phyloP scores from a whole-genome alignment of 1,140 invertebrate species.

The Globodera ellingtonae region DNA sequence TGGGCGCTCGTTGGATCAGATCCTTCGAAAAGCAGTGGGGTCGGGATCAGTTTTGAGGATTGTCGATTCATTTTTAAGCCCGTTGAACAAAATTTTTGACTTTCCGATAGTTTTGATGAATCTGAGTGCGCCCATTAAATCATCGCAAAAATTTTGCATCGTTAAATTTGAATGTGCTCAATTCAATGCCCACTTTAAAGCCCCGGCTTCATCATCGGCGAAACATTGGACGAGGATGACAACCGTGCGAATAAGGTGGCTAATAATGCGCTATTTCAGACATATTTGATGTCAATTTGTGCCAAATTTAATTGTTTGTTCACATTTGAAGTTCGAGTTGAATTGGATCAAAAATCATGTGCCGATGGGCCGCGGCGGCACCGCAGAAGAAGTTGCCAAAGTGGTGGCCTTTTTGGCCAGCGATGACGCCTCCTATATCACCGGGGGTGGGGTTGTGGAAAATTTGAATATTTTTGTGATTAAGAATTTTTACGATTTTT shows the following conservation, averaged over 20 bases:
- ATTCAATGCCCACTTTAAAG: constrained; percentile 9
- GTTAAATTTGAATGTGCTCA: too few relatives aligned
- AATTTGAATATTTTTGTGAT: background rate
- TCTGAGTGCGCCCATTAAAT: too few relatives aligned
- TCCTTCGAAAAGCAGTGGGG: too few relatives aligned
- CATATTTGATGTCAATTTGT: constrained; percentile 10
- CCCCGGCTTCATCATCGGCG: constrained; percentile 34
- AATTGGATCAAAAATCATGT: constrained; percentile 46
- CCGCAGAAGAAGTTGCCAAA: constrained; percentile 37
- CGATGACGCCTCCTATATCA: constrained; percentile 33
- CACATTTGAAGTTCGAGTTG: constrained; percentile 30
- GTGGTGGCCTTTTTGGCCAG: constrained; percentile 36
- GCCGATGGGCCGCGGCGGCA: constrained; percentile 35
- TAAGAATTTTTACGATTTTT: background rate
- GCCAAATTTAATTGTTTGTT: background rate
- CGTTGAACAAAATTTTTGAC: too few relatives aligned
- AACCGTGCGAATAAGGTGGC: constrained; percentile 30
- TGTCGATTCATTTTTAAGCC: too few relatives aligned
- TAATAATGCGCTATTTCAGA: background rate
- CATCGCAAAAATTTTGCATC: too few relatives aligned
- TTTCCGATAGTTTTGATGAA: too few relatives aligned
- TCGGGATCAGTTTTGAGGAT: too few relatives aligned
- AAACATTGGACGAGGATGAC: constrained; percentile 29
- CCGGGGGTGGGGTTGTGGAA: background rate
- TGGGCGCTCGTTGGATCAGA: too few relatives aligned